Conservation (phyloP, 2,888 invertebrate genomes). For the Dasysyrphus tricinctus region DNA sequence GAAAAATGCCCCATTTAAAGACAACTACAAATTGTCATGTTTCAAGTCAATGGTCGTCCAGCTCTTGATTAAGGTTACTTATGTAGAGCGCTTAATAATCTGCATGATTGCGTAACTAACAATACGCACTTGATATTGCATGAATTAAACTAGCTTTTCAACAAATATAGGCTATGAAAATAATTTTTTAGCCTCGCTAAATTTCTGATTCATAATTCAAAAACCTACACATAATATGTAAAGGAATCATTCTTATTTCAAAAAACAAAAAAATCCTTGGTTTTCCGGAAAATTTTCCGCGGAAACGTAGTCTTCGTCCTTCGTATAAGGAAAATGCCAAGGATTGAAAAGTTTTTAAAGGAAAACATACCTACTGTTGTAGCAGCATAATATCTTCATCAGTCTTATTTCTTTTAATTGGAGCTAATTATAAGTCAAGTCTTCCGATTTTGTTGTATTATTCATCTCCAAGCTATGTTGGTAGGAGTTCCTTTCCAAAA, state of each 20-base stretch:
- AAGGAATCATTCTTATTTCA: neutral
- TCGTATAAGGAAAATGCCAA: neutral
- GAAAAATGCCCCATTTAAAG: too few species aligned
- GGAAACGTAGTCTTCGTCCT: neutral
- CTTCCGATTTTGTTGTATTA: conserved; percentile 1
- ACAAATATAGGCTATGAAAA: too few species aligned
- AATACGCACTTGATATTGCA: too few species aligned
- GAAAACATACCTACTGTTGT: neutral
- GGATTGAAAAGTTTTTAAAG: neutral
- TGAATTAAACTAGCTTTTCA: too few species aligned
- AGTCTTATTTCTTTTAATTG: neutral
- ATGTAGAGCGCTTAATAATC: too few species aligned
- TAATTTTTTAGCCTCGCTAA: too few species aligned
- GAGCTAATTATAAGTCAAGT: conserved; percentile 17
- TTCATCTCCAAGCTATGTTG: neutral
- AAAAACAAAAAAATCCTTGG: neutral
- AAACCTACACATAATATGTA: too few species aligned
- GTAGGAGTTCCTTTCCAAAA: neutral
- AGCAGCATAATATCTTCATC: neutral
- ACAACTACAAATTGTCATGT: too few species aligned
- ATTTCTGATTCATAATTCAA: too few species aligned
- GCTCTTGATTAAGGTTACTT: too few species aligned
- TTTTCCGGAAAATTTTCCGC: neutral
- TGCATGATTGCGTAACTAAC: too few species aligned
- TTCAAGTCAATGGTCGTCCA: too few species aligned